Evolutionary conservation across 2,888 invertebrate species (phyloP).

Genomic region (Chrysomela aeneicollis): DNA sequence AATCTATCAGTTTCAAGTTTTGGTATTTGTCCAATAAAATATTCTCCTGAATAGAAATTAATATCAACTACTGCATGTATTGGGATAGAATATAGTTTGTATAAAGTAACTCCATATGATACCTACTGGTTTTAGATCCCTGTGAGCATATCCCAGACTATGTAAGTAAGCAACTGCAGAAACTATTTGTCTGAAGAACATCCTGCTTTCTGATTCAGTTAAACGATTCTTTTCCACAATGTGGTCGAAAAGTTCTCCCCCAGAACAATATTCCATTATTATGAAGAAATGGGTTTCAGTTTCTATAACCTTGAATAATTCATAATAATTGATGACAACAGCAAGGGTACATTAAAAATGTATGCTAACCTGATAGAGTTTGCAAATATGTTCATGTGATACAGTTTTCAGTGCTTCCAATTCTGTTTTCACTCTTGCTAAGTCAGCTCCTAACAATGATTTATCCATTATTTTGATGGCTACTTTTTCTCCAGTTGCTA

Average conservation of each 20-base stretch:
- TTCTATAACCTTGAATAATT: constrained; percentile 68
- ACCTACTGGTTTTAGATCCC: constrained; percentile 83
- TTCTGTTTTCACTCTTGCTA: constrained; percentile 76
- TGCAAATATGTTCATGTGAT: constrained; percentile 78
- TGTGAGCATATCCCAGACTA: constrained; percentile 76
- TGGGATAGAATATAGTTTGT: not conserved
- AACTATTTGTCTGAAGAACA: constrained; percentile 80
- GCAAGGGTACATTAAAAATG: not conserved
- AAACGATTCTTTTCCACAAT: constrained; percentile 79
- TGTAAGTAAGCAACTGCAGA: constrained; percentile 82
- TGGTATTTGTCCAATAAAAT: constrained; percentile 77
- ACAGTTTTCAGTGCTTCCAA: constrained; percentile 76
- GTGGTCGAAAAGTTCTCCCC: constrained; percentile 86
- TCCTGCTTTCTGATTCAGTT: constrained; percentile 75
- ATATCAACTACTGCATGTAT: constrained; percentile 2
- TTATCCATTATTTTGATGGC: constrained; percentile 88
- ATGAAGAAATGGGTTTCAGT: constrained; percentile 77
- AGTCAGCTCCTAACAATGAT: constrained; percentile 73
- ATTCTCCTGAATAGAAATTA: constrained; percentile 70
- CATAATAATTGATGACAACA: not conserved
- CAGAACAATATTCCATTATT: constrained; percentile 83
- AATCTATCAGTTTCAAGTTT: constrained; percentile 82
- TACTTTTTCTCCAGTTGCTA: constrained; percentile 81
- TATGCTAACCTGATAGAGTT: constrained; percentile 70
- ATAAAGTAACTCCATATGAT: not conserved